Evolutionary conservation across 2,113 vertebrate genomes (phyloP).

Genomic region (Piprites chloris): DNA sequence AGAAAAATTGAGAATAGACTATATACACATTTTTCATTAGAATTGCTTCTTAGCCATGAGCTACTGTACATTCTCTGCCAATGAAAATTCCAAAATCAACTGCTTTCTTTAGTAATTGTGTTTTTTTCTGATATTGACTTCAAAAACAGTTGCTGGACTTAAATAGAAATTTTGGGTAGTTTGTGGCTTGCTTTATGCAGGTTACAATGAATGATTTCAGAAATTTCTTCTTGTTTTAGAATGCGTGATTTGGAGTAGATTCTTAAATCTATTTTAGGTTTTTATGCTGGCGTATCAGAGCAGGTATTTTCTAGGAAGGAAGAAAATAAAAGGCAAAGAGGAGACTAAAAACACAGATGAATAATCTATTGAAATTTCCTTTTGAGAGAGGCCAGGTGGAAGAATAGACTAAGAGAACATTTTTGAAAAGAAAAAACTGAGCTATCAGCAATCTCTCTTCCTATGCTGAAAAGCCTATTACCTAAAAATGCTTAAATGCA

Average conservation of each 20-base stretch:
- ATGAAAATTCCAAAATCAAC: neutral
- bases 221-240: neutral
- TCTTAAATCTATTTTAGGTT: neutral
- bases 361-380: conserved; percentile 2
- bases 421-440: neutral
- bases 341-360: neutral
- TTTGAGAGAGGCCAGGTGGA: neutral
- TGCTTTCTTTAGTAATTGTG: fast-evolving
- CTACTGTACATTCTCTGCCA: neutral
- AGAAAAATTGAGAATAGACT: neutral
- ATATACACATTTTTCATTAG: neutral
- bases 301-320: neutral
- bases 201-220: neutral
- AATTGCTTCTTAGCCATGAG: neutral
- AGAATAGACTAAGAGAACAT: neutral
- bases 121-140: neutral
- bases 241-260: neutral
- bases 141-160: neutral
- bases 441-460: neutral
- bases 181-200: neutral
- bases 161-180: neutral
- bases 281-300: neutral
- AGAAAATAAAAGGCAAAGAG: neutral
- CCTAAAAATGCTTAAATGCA: neutral
- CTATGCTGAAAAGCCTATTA: neutral